Conservation (phyloP, 2,797 vertebrate genomes). For the Pitangus sulphuratus region DNA sequence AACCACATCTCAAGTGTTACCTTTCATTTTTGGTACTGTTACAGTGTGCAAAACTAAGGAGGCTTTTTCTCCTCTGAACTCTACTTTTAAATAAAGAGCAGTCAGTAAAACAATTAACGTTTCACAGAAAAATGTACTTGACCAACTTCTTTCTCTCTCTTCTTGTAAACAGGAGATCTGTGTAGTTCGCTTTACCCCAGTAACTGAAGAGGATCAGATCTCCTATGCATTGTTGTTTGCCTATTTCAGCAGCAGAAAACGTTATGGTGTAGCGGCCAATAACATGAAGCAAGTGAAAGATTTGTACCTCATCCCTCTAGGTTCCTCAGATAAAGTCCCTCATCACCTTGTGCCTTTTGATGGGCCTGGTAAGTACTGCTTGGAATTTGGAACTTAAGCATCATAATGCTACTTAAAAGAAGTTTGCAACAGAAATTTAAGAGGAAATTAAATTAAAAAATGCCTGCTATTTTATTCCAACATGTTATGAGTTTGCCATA, state of each 20-base stretch:
- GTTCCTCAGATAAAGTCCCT: slow-evolving; percentile 94
- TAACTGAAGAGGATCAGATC: slow-evolving; percentile 98
- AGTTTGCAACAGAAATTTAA: background rate
- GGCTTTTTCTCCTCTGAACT: background rate
- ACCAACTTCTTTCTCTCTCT: background rate
- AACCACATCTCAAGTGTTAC: background rate
- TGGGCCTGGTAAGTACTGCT: slow-evolving; percentile 89
- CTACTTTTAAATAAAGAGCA: background rate
- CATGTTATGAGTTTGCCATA: background rate
- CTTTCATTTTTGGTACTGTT: background rate
- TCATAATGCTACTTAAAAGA: fast-evolving
- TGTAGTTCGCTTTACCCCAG: slow-evolving; percentile 93
- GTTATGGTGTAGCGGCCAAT: slow-evolving; percentile 97
- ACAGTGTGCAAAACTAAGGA: background rate
- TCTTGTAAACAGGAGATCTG: slow-evolving; percentile 89
- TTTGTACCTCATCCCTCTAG: slow-evolving; percentile 97
- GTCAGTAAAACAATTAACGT: background rate
- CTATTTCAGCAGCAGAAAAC: slow-evolving; percentile 97
- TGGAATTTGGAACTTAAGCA: background rate
- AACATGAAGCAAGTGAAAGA: slow-evolving; percentile 98
- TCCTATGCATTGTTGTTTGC: slow-evolving; percentile 94
- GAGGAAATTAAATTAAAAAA: background rate
- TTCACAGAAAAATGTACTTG: background rate
- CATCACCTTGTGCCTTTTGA: slow-evolving; percentile 98
- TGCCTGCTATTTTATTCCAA: background rate